Conservation (phyloP, 2,797 vertebrate species). For the Acanthurus tractus region DNA sequence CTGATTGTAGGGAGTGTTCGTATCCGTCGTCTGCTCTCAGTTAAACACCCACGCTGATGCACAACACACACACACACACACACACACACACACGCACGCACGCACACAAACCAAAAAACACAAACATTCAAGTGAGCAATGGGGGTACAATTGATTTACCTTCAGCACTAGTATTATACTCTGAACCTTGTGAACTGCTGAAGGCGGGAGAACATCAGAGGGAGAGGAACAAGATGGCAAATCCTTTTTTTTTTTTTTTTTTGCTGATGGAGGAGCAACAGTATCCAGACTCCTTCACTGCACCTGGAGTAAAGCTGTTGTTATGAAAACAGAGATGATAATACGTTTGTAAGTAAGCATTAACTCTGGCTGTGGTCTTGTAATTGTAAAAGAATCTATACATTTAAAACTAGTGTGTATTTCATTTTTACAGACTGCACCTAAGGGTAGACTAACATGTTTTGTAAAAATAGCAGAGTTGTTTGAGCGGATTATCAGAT, state of each 20-base stretch:
- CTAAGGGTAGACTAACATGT: not conserved
- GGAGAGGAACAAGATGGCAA: conserved; percentile 14
- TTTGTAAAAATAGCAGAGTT: not conserved
- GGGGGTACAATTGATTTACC: conserved; percentile 50
- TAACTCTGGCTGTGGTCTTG: not conserved
- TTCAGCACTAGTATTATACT: conserved; percentile 25
- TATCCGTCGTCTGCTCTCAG: conserved; percentile 26
- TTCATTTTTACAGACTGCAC: not conserved
- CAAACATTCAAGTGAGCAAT: conserved; percentile 19
- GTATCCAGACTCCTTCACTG: conserved; percentile 19
- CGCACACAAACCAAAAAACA: conserved; percentile 46
- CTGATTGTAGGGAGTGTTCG: conserved; percentile 56
- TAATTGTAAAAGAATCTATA: not conserved
- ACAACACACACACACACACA: conserved; percentile 47
- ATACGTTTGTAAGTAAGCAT: conserved; percentile 1
- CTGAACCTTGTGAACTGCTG: conserved; percentile 24
- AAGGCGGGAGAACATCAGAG: conserved; percentile 28
- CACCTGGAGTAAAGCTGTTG: not conserved
- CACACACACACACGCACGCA: conserved; percentile 29
- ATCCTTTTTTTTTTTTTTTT: conserved; percentile 22
- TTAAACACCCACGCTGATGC: conserved; percentile 61
- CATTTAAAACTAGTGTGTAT: not conserved
- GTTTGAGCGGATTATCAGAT: not conserved
- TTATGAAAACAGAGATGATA: conserved; percentile 8
- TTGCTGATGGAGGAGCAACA: conserved; percentile 28